Conservation (phyloP, 2,113 vertebrate species). For the Eolophus roseicapilla region DNA sequence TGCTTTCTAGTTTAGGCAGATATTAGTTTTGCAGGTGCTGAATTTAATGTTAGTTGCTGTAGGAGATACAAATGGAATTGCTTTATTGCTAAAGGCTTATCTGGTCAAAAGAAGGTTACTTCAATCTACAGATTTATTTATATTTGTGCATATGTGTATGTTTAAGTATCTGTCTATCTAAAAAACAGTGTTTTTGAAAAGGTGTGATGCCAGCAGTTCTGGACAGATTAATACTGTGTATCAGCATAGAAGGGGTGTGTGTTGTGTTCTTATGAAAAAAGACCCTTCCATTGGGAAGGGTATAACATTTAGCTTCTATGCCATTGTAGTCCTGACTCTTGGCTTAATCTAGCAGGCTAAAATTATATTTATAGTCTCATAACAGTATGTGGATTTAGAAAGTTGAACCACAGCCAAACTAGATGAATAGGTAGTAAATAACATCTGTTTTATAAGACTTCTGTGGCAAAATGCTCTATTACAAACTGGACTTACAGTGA, state of each 20-base stretch:
- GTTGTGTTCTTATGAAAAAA: not conserved
- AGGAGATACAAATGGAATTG: not conserved
- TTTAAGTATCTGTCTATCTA: not conserved
- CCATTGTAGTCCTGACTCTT: not conserved
- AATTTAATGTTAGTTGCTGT: slow-evolving; percentile 6
- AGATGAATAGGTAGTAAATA: not conserved
- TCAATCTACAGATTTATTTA: not conserved
- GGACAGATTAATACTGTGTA: not conserved
- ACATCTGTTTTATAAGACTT: not conserved
- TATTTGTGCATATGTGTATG: not conserved
- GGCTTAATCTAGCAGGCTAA: not conserved
- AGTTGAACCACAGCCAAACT: not conserved
- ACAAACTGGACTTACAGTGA: not conserved
- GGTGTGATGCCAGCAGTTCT: not conserved
- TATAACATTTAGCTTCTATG: not conserved
- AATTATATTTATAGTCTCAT: not conserved
- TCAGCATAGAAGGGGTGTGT: not conserved
- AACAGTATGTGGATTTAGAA: not conserved
- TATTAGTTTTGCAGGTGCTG: slow-evolving; percentile 50
- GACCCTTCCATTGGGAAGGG: not conserved
- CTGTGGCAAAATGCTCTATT: not conserved
- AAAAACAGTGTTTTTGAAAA: not conserved
- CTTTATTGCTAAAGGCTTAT: not conserved
- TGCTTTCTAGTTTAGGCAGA: slow-evolving; percentile 44
- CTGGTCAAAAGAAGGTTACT: not conserved